phyloP scores from a whole-genome alignment of 2,797 vertebrate genomes.

The Selene dorsalis region DNA sequence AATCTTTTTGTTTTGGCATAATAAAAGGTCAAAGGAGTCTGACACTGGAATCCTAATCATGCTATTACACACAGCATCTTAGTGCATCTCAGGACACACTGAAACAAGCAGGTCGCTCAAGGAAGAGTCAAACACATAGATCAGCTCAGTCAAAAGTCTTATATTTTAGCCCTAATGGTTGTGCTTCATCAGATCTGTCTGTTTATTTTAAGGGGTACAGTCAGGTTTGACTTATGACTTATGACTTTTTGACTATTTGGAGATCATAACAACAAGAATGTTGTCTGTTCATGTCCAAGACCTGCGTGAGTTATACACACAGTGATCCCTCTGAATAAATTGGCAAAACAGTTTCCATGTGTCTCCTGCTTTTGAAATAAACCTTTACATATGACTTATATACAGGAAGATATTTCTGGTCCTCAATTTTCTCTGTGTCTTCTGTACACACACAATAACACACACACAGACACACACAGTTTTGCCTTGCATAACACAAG shows the following conservation, averaged over 20 bases:
- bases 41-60: conserved; percentile 50
- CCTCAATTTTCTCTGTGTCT: conserved; percentile 8
- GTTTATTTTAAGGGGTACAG: conserved; percentile 23
- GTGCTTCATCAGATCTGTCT: conserved; percentile 11
- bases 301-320: background rate
- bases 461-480: conserved; percentile 2
- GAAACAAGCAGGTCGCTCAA: conserved; percentile 36
- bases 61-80: conserved; percentile 15
- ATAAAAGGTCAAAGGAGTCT: conserved; percentile 63
- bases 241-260: too few relatives aligned
- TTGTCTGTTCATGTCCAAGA: background rate
- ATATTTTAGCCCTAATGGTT: conserved; percentile 39
- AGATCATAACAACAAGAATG: conserved; percentile 9
- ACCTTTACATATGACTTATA: background rate
- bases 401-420: conserved; percentile 11
- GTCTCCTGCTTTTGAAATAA: conserved; percentile 7
- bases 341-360: background rate
- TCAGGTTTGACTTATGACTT: conserved; percentile 19
- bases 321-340: background rate
- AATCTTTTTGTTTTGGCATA: conserved; percentile 49
- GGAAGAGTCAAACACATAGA: conserved; percentile 46
- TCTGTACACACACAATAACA: conserved; percentile 29
- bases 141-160: conserved; percentile 43
- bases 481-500: conserved; percentile 52
- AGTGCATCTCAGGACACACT: conserved; percentile 8